Evolutionary conservation across 1,140 invertebrate species (phyloP), one percentile per base, ranked within the genome.

Genomic region (Apis dorsata): DNA sequence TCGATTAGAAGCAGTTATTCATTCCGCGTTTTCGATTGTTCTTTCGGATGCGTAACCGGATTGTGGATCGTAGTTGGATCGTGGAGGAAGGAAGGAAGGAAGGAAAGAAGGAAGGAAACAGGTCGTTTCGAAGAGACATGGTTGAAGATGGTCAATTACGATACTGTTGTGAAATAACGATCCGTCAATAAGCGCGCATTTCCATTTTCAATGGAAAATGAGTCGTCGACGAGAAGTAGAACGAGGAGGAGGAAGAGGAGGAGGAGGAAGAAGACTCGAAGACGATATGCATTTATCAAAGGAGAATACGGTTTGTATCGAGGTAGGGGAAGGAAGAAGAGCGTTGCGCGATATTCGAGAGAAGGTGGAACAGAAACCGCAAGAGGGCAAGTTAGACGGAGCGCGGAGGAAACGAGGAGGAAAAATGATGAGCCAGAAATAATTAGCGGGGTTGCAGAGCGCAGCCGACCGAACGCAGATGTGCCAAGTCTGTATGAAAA

Each of bases 381-480:
- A 34, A 79, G 34, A 66, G 55, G 51, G 53, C 49, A 55, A 71
- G 76, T 34, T 71, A 55, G 21, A 5, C 13, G n/a, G 19, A 34
- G 51, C 11, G 82, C 9, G 53, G 77, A 60, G 62, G 34, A 53
- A 85, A 53, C 17, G 34, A 62, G 15, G 28, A 78, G 80, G 77
- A 88, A 88, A 85, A 88, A 83, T 78, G 86, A 88, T 88, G 86
- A 88, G 80, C 80, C 63, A 88, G 84, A 88, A 88, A 88, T 88
- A 88, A 88, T 88, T 88, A 88, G 87, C 84, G 74, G 76, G 86
- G 78, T 71, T 79, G 78, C 68, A 51, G 85, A 84, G 68, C 62
- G 78, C 57, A 79, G 82, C 79, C 84, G 79, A 59, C 80, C 86
- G 77, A 88, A 88, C 86, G 86, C 86, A 88, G 87, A 88, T 85